Evolutionary conservation across 2,888 invertebrate species (phyloP).

Genomic region (Pachliopta kotzebuea): DNA sequence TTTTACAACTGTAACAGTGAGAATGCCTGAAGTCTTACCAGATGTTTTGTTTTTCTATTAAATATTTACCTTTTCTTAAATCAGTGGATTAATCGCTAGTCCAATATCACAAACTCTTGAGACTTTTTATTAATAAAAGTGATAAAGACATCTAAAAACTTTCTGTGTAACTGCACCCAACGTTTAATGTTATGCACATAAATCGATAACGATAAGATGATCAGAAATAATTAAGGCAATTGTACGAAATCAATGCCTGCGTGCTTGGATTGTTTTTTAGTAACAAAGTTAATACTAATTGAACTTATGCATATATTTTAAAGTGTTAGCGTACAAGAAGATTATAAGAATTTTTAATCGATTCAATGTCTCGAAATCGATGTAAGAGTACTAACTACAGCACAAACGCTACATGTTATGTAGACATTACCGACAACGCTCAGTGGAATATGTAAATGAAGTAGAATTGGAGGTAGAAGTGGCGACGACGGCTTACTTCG

Average conservation of each 20-base stretch:
- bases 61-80: neutral
- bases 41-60: neutral
- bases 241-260: too few species aligned
- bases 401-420: slow-evolving; percentile 48
- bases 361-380: too few species aligned
- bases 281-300: too few species aligned
- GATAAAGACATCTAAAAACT: too few species aligned
- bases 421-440: slow-evolving; percentile 44
- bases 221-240: too few species aligned
- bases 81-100: neutral
- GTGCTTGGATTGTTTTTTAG: too few species aligned
- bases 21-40: slow-evolving; percentile 38
- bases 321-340: neutral
- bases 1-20: slow-evolving; percentile 51
- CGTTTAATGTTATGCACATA: too few species aligned
- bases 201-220: too few species aligned
- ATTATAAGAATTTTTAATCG: neutral
- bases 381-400: neutral
- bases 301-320: neutral
- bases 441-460: slow-evolving; percentile 69
- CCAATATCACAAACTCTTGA: neutral
- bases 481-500: slow-evolving; percentile 46
- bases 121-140: too few species aligned
- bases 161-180: too few species aligned
- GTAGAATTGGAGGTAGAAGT: slow-evolving; percentile 62